Evolutionary conservation across 2,113 vertebrate species (phyloP).

Genomic region (Boulengeromyrus knoepffleri): DNA sequence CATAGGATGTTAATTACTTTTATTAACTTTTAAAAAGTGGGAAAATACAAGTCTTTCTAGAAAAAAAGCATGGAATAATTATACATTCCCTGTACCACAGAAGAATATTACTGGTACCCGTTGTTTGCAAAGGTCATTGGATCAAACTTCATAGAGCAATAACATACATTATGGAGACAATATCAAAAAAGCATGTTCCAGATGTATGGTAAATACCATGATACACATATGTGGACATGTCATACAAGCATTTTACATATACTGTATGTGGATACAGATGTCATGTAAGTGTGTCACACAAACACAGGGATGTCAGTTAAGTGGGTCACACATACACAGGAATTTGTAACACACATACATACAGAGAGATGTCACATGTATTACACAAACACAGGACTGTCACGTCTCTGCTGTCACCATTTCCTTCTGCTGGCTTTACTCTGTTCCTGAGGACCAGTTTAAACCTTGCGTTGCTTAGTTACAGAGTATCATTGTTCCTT

Average conservation of each 20-base stretch:
- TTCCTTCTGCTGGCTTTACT: neutral
- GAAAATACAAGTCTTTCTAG: neutral
- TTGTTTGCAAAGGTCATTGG: neutral
- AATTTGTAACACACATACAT: neutral
- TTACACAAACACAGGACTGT: neutral
- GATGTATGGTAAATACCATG: neutral
- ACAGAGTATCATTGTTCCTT: conserved; percentile 15
- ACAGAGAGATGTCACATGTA: neutral
- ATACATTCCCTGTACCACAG: neutral
- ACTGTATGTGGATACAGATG: neutral
- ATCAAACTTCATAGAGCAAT: neutral
- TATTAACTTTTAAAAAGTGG: neutral
- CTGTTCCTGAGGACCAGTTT: neutral
- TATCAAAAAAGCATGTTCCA: neutral
- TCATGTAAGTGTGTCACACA: neutral
- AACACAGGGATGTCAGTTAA: neutral
- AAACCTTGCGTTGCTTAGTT: conserved; percentile 20
- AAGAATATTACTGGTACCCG: neutral
- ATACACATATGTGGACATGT: neutral
- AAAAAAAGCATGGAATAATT: neutral
- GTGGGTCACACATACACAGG: neutral
- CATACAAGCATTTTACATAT: neutral
- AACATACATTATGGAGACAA: neutral
- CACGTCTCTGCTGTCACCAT: neutral
- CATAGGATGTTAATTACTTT: neutral